phyloP scores from a whole-genome alignment of 1,140 invertebrate genomes.

The Lepidurus packardi region DNA sequence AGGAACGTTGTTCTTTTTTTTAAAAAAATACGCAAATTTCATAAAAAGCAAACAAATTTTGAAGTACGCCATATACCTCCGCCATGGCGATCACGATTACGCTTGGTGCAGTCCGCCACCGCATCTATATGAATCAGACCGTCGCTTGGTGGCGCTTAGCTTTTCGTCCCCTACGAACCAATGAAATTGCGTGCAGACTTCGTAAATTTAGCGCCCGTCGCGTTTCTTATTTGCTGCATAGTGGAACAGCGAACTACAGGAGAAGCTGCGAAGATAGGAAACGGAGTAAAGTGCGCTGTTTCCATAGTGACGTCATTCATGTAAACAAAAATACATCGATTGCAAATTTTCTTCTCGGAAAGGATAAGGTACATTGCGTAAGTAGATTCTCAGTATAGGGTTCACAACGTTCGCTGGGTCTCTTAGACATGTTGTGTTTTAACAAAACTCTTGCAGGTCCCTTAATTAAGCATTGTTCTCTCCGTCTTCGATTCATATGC shows the following conservation, averaged over 20 bases:
- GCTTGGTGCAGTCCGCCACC: not conserved
- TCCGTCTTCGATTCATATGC: not conserved
- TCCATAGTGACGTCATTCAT: too few species aligned
- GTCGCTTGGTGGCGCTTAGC: not conserved
- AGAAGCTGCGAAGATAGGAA: too few species aligned
- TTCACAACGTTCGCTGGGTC: not conserved
- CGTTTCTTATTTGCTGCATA: too few species aligned
- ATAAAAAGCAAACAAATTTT: slow-evolving; percentile 1
- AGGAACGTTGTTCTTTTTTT: not conserved
- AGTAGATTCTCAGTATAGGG: not conserved
- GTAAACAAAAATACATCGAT: not conserved
- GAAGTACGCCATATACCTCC: slow-evolving; percentile 21
- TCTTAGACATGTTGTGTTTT: not conserved
- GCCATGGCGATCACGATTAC: slow-evolving; percentile 16
- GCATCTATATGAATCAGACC: not conserved
- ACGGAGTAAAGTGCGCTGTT: too few species aligned
- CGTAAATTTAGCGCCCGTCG: too few species aligned
- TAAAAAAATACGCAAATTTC: not conserved
- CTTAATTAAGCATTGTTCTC: not conserved
- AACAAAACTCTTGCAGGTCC: not conserved
- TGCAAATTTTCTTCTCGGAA: not conserved
- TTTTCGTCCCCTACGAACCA: too few species aligned
- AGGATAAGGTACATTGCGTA: not conserved
- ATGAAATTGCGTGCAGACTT: too few species aligned
- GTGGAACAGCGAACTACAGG: too few species aligned